Evolutionary conservation across 2,888 invertebrate genomes (phyloP).

Genomic region (Notodonta dromedarius): DNA sequence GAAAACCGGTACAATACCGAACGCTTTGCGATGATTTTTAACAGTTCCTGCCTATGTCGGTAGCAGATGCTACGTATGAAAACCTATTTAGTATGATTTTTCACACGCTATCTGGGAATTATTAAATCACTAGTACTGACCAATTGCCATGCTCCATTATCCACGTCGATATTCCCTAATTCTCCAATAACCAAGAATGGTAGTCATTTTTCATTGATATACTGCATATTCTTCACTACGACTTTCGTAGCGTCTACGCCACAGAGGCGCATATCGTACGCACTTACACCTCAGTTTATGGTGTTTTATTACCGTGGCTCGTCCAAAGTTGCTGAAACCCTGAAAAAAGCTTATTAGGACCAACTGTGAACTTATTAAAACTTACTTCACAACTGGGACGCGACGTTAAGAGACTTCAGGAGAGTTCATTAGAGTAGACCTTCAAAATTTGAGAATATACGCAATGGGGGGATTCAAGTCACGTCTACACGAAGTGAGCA

Average conservation of each 20-base stretch:
- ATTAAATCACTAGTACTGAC: too few species aligned
- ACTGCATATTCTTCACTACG: conserved; percentile 20
- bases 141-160: too few species aligned
- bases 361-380: conserved; percentile 56
- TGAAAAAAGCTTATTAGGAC: conserved; percentile 63
- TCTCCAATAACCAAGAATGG: too few species aligned
- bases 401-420: conserved; percentile 16
- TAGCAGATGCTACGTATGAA: too few species aligned
- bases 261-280: conserved; percentile 21
- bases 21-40: too few species aligned
- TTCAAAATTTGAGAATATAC: conserved; percentile 13
- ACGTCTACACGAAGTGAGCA: background rate
- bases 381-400: conserved; percentile 39
- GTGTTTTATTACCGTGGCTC: conserved; percentile 70
- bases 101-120: too few species aligned
- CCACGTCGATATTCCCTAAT: too few species aligned
- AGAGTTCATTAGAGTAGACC: conserved; percentile 25
- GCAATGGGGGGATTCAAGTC: background rate
- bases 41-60: too few species aligned
- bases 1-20: too few species aligned
- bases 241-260: conserved; percentile 26
- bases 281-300: conserved; percentile 49
- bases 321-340: conserved; percentile 57
- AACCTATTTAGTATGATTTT: too few species aligned
- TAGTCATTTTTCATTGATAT: conserved; percentile 10